phyloP scores from a whole-genome alignment of 2,888 invertebrate species.

The Hemaris fuciformis region DNA sequence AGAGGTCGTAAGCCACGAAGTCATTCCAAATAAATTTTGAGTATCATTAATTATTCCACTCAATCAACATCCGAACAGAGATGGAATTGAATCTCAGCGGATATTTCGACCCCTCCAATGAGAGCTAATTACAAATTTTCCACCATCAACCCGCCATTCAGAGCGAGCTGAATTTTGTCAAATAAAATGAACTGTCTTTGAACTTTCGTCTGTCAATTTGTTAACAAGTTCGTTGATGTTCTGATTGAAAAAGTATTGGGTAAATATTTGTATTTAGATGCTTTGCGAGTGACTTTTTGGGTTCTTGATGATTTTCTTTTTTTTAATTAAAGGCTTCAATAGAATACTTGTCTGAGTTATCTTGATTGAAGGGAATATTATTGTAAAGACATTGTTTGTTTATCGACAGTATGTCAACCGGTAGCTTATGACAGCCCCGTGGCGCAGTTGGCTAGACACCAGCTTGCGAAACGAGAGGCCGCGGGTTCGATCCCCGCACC shows the following conservation, averaged over 20 bases:
- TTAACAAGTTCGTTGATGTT: neutral
- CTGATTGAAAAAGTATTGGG: neutral
- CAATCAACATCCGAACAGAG: neutral
- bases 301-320: neutral
- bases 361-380: neutral
- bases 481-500: too few species aligned
- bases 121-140: slow-evolving; percentile 6
- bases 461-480: too few species aligned
- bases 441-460: too few species aligned
- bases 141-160: neutral
- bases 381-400: too few species aligned
- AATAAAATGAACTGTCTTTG: neutral
- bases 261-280: neutral
- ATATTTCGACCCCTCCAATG: neutral
- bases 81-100: slow-evolving; percentile 2
- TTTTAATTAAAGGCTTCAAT: neutral
- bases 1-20: neutral
- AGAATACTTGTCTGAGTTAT: neutral
- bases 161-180: neutral
- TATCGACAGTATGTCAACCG: too few species aligned
- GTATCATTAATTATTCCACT: slow-evolving; percentile 6
- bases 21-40: slow-evolving; percentile 1
- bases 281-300: neutral
- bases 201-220: neutral
- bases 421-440: too few species aligned